These are phyloP conservation scores for Hoplostethus atlanticus DNA, from an alignment of 2,797 vertebrate genomes.

Conservation along the genomic window DNA sequence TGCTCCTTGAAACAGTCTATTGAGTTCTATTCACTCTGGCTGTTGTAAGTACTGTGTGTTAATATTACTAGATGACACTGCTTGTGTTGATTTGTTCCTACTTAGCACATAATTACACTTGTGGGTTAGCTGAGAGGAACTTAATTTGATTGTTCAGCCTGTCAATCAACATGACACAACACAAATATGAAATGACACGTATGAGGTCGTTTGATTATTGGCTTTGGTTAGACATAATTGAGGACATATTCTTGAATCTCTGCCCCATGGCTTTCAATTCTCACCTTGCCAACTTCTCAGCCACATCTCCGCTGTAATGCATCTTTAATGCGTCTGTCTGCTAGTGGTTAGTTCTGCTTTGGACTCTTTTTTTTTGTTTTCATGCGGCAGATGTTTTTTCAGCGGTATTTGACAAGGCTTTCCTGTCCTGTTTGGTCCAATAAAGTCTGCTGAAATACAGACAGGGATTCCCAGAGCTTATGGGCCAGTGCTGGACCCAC, in stretches of 20 bases:
- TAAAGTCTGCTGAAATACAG: slow-evolving; percentile 85
- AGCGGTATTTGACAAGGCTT: slow-evolving; percentile 79
- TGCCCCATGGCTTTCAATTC: slow-evolving; percentile 35
- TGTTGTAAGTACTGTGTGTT: slow-evolving; percentile 54
- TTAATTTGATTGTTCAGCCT: slow-evolving; percentile 76
- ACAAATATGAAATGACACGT: slow-evolving; percentile 69
- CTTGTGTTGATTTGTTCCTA: slow-evolving; percentile 70
- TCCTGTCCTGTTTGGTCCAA: slow-evolving; percentile 90
- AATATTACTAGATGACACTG: slow-evolving; percentile 53
- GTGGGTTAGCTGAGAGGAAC: slow-evolving; percentile 68
- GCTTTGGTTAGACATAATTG: slow-evolving; percentile 60
- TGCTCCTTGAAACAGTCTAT: slow-evolving; percentile 43
- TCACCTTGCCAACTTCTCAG: slow-evolving; percentile 41
- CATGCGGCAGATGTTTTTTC: slow-evolving; percentile 64
- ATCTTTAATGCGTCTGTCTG: slow-evolving; percentile 62
- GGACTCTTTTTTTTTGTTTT: slow-evolving; percentile 49
- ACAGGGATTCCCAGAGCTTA: slow-evolving; percentile 86
- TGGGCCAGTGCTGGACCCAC: slow-evolving; percentile 42
- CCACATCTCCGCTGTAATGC: slow-evolving; percentile 41
- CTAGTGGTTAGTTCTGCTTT: slow-evolving; percentile 71
- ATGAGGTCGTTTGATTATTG: slow-evolving; percentile 64
- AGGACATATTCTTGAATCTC: slow-evolving; percentile 57
- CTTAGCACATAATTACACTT: slow-evolving; percentile 73
- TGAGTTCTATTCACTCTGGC: slow-evolving; percentile 52
- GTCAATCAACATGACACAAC: slow-evolving; percentile 68